Conservation (phyloP, 2,113 vertebrate species). For the Syngnathoides biaculeatus region DNA sequence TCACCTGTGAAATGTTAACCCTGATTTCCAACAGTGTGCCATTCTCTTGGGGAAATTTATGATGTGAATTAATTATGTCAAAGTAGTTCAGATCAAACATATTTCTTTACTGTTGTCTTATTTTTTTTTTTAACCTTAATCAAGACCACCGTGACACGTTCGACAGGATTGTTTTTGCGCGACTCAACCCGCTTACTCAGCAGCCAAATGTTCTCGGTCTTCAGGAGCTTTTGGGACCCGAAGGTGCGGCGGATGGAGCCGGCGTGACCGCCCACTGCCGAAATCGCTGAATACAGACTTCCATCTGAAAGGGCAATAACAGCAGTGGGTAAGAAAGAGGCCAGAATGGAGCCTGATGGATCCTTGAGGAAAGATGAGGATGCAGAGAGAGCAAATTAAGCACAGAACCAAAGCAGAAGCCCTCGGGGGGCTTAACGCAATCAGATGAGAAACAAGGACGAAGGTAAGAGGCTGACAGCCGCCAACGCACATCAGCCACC, state of each 20-base stretch:
- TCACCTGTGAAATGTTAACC: too few species aligned
- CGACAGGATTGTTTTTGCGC: slow-evolving; percentile 10
- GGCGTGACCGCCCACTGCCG: slow-evolving; percentile 54
- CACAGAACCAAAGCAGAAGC: slow-evolving; percentile 4
- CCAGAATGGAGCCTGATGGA: slow-evolving; percentile 20
- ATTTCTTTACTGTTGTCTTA: too few species aligned
- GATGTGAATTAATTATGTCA: too few species aligned
- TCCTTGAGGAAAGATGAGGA: slow-evolving; percentile 20
- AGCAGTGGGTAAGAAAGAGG: slow-evolving; percentile 3
- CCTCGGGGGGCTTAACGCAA: slow-evolving; percentile 1
- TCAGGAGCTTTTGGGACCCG: slow-evolving; percentile 72
- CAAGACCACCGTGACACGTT: background rate
- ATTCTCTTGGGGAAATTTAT: too few species aligned
- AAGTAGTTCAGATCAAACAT: too few species aligned
- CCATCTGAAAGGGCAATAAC: slow-evolving; percentile 63
- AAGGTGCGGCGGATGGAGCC: slow-evolving; percentile 75
- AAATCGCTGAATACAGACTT: slow-evolving; percentile 76
- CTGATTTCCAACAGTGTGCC: too few species aligned
- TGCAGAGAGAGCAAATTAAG: slow-evolving; percentile 19
- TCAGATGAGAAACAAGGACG: slow-evolving; percentile 27
- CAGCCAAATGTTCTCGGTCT: slow-evolving; percentile 78
- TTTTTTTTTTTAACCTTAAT: background rate
- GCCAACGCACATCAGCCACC: slow-evolving; percentile 13
- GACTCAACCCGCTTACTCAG: slow-evolving; percentile 71
- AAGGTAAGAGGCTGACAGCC: slow-evolving; percentile 30